Evolutionary conservation across 1,140 invertebrate genomes (phyloP).

Genomic region (Asobara japonica): DNA sequence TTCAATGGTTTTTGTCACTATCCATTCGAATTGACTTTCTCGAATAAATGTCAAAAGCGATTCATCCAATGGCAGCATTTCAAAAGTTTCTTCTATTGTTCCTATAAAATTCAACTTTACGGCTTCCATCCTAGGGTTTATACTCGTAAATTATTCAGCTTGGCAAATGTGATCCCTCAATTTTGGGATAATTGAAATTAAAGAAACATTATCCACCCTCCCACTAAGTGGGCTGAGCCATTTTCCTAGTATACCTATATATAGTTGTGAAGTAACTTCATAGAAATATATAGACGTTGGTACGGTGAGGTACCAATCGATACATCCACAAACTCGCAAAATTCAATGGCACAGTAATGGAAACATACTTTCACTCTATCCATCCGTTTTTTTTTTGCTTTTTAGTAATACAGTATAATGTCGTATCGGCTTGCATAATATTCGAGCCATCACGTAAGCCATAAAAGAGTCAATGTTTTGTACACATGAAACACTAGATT

Average conservation of each 20-base stretch:
- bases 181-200: neutral
- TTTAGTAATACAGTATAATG: too few relatives aligned
- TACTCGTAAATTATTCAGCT: neutral
- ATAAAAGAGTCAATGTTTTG: too few relatives aligned
- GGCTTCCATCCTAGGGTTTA: too few relatives aligned
- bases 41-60: too few relatives aligned
- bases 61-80: too few relatives aligned
- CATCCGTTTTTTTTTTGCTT: constrained; percentile 65
- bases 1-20: too few relatives aligned
- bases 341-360: neutral
- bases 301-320: constrained; percentile 30
- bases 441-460: too few relatives aligned
- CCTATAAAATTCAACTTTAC: too few relatives aligned
- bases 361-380: neutral
- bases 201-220: neutral
- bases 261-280: neutral
- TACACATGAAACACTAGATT: too few relatives aligned
- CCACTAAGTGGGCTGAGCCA: constrained; percentile 8
- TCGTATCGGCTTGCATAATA: too few relatives aligned
- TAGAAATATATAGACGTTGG: constrained; percentile 1
- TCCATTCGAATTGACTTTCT: too few relatives aligned
- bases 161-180: neutral
- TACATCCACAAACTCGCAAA: constrained; percentile 5
- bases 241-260: neutral
- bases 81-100: too few relatives aligned